Evolutionary conservation across 2,797 vertebrate genomes (phyloP), one percentile per base, ranked within the genome.

Genomic region (Mus minutoides): DNA sequence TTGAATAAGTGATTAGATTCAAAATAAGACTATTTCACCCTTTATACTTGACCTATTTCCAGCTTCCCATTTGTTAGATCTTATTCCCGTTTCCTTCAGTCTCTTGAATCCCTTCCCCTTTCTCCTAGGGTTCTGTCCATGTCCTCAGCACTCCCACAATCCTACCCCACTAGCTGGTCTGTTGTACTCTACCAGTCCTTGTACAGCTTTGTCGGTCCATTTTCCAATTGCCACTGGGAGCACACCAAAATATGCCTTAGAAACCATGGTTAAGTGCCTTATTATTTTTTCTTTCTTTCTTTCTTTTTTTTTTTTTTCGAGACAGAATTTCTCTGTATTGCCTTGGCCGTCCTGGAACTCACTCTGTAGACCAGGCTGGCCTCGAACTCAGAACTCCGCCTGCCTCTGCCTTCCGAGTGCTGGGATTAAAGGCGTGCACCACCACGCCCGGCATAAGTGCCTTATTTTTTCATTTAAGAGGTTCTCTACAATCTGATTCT

Each of bases 381-480:
- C n/a, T n/a, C n/a, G n/a, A n/a, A n/a, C n/a, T n/a, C n/a, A n/a
- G n/a, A n/a, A n/a, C n/a, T n/a, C n/a, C n/a, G n/a, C n/a, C n/a
- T n/a, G n/a, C n/a, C n/a, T n/a, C n/a, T n/a, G n/a, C n/a, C n/a
- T n/a, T n/a, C n/a, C n/a, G n/a, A n/a, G n/a, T n/a, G n/a, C n/a
- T n/a, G n/a, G n/a, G n/a, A n/a, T n/a, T n/a, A n/a, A n/a, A n/a
- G n/a, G n/a, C n/a, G n/a, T n/a, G n/a, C n/a, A n/a, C n/a, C n/a
- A n/a, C n/a, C n/a, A n/a, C n/a, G n/a, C n/a, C n/a, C n/a, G n/a
- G n/a, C n/a, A n/a, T 67, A 85, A 80, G 49, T 26, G 49, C 67
- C 54, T 95, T 31, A 85, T 22, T n/a, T 92, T 93, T 58, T 52
- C 64, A 43, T 79, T 83, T 29, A 52, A 40, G 31, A 90, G 60